phyloP scores from a whole-genome alignment of 2,113 vertebrate species.

The Oceanodroma tethys region DNA sequence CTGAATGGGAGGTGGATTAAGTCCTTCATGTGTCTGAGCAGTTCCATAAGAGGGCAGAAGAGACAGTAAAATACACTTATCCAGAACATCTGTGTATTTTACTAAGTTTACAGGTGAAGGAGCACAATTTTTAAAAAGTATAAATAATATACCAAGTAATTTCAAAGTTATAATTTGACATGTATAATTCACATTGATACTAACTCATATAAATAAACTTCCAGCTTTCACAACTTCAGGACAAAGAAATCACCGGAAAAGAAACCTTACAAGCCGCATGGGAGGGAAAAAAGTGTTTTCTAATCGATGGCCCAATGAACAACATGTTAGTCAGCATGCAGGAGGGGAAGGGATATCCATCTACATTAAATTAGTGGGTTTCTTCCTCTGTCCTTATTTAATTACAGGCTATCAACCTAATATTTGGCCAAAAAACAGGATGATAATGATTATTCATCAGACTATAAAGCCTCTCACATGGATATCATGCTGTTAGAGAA shows the following conservation, averaged over 20 bases:
- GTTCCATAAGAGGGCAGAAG: conserved; percentile 47
- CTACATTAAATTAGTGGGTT: background rate
- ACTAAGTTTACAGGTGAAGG: background rate
- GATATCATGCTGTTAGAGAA: background rate
- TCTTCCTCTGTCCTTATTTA: background rate
- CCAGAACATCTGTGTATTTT: background rate
- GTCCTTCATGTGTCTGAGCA: background rate
- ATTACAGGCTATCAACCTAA: background rate
- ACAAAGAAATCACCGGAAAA: background rate
- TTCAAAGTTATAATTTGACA: background rate
- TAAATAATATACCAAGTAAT: background rate
- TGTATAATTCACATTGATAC: background rate
- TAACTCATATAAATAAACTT: background rate
- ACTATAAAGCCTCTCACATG: background rate
- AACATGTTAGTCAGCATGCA: background rate
- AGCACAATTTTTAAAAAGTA: background rate
- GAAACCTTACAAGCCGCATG: background rate
- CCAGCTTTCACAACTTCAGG: background rate
- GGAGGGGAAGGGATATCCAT: background rate
- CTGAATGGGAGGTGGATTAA: background rate
- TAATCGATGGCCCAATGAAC: background rate
- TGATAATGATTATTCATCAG: background rate
- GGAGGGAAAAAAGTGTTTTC: background rate
- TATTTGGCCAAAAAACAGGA: background rate
- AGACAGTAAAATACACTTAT: background rate